Evolutionary conservation across 2,797 vertebrate species (phyloP), one percentile per base, ranked within the genome.

Genomic region (Glossophaga mutica): DNA sequence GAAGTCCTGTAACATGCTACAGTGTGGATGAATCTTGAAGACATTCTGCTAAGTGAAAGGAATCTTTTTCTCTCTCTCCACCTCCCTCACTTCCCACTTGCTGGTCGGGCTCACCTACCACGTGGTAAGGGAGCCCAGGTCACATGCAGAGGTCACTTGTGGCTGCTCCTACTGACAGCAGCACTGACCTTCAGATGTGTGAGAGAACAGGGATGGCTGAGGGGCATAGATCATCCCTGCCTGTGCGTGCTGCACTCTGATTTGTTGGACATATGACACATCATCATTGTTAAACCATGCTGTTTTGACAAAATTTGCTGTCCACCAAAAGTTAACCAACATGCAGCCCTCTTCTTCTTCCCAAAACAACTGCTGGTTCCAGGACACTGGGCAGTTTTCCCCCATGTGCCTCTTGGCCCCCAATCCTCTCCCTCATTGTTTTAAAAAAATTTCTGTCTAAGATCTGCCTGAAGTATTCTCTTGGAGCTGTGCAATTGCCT

Each of bases 271-370:
- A 3, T 14, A 44, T 5, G n/a, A 32, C 46, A 81, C 39, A 44
- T 15, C 32, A 57, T 73, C 50, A 59, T 67, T 77, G 81, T n/a
- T 59, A 90, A 81, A 76, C 65, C 77, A 68, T 39, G 62, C 12
- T 11, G 18, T 90, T 83, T 85, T 55, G 70, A 77, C 77, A 70
- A 85, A 76, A 88, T 88, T 65, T 74, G 57, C 89, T 96, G 55
- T 65, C 93, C 70, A 82, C 90, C 39, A 22, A 77, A 29, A 93
- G 85, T 48, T 83, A 92, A 90, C 81, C 44, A 37, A 74, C 37
- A 71, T 68, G 46, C 87, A 87, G 16, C 46, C 12, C 39, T 62
- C 26, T 32, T 46, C 9, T 19, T 37, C n/a, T 95, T 67, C 29
- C 42, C 65, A 9, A 83, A 78, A 84, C 26, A 55, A 77, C 26